These are phyloP conservation scores for Murina feae DNA, from an alignment of 2,113 vertebrate species.

Conservation along the genomic window DNA sequence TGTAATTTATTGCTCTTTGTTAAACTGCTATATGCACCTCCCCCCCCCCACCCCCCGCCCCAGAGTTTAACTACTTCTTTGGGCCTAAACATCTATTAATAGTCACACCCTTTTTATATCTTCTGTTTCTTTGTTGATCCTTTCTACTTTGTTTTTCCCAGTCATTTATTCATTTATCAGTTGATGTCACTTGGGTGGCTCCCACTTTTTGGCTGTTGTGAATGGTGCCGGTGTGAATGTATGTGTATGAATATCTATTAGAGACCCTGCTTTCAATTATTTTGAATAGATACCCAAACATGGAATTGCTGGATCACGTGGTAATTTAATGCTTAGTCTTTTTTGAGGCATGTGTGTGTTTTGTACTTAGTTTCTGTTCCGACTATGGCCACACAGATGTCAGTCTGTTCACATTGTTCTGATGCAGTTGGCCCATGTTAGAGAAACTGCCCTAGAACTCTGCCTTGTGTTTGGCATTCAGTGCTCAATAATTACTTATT, in stretches of 20 bases:
- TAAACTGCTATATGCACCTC: background rate
- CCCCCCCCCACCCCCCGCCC: no score
- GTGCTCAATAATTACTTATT: background rate
- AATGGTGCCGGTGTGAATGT: background rate
- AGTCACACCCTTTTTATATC: no score
- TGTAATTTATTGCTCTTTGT: background rate
- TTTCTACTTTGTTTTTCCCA: no score
- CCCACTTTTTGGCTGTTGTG: background rate
- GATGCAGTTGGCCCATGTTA: background rate
- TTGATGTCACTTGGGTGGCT: background rate
- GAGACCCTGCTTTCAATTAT: background rate
- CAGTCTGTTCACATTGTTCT: background rate
- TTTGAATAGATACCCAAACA: background rate
- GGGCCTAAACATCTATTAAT: no score
- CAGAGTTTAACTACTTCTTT: background rate
- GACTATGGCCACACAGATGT: background rate
- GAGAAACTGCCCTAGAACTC: background rate
- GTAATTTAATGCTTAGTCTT: background rate
- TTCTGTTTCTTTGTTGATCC: no score
- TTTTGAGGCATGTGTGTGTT: background rate
- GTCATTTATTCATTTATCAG: background rate
- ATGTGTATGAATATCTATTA: background rate
- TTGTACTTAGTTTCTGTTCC: background rate
- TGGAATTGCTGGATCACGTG: background rate
- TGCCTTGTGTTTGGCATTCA: background rate